These are phyloP conservation scores for Charanyca ferruginea DNA, from an alignment of 2,888 invertebrate genomes.

Conservation along the genomic window DNA sequence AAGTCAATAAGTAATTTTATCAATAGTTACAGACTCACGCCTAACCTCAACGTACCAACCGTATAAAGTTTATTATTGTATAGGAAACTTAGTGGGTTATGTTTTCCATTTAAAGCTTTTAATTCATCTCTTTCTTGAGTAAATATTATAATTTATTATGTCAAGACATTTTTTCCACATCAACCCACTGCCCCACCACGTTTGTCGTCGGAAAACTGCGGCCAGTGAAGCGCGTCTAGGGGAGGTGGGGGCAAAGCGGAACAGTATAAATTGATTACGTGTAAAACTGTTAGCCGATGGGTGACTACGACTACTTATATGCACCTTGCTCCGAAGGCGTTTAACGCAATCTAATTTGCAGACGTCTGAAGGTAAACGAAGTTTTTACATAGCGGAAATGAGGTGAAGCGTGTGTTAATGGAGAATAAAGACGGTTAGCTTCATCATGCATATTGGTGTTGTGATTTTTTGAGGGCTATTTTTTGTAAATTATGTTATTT, in stretches of 20 bases:
- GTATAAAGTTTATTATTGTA: no score
- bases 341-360: constrained; percentile 81
- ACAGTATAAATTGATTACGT: constrained; percentile 85
- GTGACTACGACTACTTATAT: constrained; percentile 80
- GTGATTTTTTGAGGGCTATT: not conserved
- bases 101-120: no score
- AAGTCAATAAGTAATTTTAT: no score
- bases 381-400: constrained; percentile 71
- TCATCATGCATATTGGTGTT: not conserved
- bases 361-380: constrained; percentile 71
- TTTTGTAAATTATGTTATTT: not conserved
- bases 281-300: constrained; percentile 84
- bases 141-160: not conserved
- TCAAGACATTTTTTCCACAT: constrained; percentile 28
- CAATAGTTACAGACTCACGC: no score
- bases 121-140: not conserved
- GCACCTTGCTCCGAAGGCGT: constrained; percentile 77
- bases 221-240: constrained; percentile 59
- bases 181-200: constrained; percentile 58
- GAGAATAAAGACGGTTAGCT: constrained; percentile 24
- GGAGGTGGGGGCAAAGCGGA: constrained; percentile 73
- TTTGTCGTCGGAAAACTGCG: constrained; percentile 63
- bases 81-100: no score
- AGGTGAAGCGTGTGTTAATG: constrained; percentile 56
- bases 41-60: no score